Base-by-base conservation (phyloP, 2,888 invertebrate species). In the Phyllotreta striolata region DNA sequence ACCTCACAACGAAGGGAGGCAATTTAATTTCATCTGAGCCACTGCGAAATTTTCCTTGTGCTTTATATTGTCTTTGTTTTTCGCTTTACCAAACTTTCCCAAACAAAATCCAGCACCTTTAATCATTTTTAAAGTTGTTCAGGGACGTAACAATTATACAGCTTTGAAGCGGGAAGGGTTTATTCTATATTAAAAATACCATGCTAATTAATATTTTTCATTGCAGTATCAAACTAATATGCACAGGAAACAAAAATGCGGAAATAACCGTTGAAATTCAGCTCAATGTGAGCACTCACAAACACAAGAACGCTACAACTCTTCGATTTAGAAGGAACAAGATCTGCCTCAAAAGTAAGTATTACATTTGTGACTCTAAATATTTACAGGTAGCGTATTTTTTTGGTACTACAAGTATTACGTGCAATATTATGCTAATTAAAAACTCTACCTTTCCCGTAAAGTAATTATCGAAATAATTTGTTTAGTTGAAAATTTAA, bases 301-400 rank as follows among this genome's bases (percentile, higher is more conserved):
- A 89, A n/a, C 84, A 85, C 7, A 86, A 90, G 80, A 88, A 90
- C 78, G 89, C 89, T 75, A 90, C 91, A 7, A 83, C 85, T 70
- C 85, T 95, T 63, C 87, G 89, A 72, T 91, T 95, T 83, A 90
- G 90, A 76, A 85, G 95, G 70, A 93, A 92, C 81, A 95, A 95
- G 84, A 92, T 94, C 74, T 95, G 95, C 80, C 85, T 91, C 68
- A 90, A 91, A 87, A 91, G 91, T 91, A 77, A 80, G 62, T 62
- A 40, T 43, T 24, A 4, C 24, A 35, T 43, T 54, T 54, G 10
- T 10, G 7, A 6, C 14, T 38, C n/a, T 54, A 13, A 47, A 1
- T 51, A 46, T 24, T 3, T 24, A 24, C 4, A 24, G 4, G 1
- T 24, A 24, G 24, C 1, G 24, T 24, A 24, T 3, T 24, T 3